These are phyloP conservation scores for Arge pagana DNA, from an alignment of 2,888 invertebrate genomes.

Conservation along the genomic window DNA sequence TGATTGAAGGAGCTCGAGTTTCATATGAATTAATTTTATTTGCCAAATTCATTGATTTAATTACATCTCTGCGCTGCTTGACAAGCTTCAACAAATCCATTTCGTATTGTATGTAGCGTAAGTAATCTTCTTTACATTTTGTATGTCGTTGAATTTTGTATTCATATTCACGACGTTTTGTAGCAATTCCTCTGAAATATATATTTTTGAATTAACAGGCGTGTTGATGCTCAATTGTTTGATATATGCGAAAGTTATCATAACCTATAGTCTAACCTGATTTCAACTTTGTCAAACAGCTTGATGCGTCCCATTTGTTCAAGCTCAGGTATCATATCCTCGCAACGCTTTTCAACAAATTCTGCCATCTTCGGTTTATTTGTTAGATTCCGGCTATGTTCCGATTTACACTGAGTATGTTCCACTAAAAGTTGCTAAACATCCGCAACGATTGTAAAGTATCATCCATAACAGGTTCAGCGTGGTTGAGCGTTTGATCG, in stretches of 20 bases:
- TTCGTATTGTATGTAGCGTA: conserved; percentile 74
- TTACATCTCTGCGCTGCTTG: conserved; percentile 64
- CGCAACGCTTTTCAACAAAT: conserved; percentile 76
- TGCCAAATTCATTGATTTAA: conserved; percentile 18
- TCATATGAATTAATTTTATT: not conserved
- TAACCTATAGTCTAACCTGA: conserved; percentile 61
- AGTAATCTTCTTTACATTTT: conserved; percentile 73
- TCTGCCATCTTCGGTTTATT: conserved; percentile 73
- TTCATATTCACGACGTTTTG: conserved; percentile 73
- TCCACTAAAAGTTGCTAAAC: too few species aligned
- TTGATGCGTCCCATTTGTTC: conserved; percentile 77
- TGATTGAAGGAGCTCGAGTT: too few species aligned
- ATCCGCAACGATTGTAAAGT: too few species aligned
- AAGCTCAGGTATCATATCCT: conserved; percentile 79
- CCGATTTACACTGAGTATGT: too few species aligned
- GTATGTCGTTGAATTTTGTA: conserved; percentile 72
- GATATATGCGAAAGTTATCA: too few species aligned
- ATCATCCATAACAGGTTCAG: too few species aligned
- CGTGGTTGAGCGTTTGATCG: too few species aligned
- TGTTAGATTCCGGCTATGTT: too few species aligned
- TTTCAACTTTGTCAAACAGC: conserved; percentile 72
- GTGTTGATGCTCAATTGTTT: too few species aligned
- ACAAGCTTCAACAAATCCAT: conserved; percentile 70
- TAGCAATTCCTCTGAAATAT: conserved; percentile 67
- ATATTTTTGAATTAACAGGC: not conserved